Conservation (phyloP, 2,888 invertebrate species). For the Drosophila nr. perissopoda region DNA sequence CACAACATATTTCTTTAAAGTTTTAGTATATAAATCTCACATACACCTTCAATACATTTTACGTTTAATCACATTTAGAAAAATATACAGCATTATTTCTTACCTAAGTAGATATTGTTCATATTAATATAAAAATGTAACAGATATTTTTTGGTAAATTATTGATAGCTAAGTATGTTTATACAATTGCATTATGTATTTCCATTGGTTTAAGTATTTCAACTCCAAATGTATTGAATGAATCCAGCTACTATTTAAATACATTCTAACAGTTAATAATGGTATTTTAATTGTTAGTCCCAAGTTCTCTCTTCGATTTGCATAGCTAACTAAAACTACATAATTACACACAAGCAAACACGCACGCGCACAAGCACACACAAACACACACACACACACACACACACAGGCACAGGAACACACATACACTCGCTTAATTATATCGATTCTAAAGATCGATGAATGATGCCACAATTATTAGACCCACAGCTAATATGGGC, state of each 20-base stretch:
- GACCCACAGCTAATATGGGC: conserved; percentile 12
- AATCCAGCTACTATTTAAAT: conserved; percentile 43
- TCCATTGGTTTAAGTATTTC: conserved; percentile 44
- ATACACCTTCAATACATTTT: conserved; percentile 14
- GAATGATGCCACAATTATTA: conserved; percentile 37
- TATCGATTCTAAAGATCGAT: conserved; percentile 33
- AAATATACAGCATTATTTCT: conserved; percentile 72
- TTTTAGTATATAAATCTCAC: background rate
- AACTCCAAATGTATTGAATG: conserved; percentile 27
- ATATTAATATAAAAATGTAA: conserved; percentile 55
- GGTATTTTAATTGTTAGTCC: conserved; percentile 70
- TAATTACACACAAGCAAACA: conserved; percentile 47
- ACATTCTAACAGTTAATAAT: conserved; percentile 57
- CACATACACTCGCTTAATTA: conserved; percentile 26
- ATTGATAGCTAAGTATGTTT: conserved; percentile 41
- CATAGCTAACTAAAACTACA: conserved; percentile 74
- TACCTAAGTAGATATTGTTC: conserved; percentile 44
- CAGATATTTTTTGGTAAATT: conserved; percentile 60
- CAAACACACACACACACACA: conserved; percentile 6
- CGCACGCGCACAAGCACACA: conserved; percentile 18
- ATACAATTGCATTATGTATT: conserved; percentile 51
- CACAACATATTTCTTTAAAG: background rate
- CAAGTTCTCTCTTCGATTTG: conserved; percentile 69
- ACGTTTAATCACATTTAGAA: conserved; percentile 77
- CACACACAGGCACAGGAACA: conserved; percentile 13